Evolutionary conservation across 1,140 invertebrate species (phyloP).

Genomic region (Pectinophora gossypiella): DNA sequence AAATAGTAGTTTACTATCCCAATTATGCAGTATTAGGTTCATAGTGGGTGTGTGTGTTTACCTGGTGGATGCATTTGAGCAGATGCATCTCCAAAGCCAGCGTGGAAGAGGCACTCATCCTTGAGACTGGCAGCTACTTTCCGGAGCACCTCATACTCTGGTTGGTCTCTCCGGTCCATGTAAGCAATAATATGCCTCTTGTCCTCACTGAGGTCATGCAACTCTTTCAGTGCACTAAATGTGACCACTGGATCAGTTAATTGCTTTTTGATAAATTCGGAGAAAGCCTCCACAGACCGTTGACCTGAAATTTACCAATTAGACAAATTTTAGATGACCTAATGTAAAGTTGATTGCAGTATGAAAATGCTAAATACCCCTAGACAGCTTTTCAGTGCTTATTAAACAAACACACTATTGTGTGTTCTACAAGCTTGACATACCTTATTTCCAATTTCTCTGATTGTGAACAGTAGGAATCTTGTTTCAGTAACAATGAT

Average conservation of each 20-base stretch:
- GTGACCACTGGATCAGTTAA: constrained; percentile 92
- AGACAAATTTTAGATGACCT: no score
- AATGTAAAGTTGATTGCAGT: no score
- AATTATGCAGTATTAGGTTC: no score
- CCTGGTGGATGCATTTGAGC: constrained; percentile 88
- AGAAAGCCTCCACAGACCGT: constrained; percentile 86
- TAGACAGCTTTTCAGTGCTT: no score
- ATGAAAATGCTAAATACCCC: no score
- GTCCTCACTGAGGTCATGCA: constrained; percentile 88
- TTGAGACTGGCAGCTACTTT: constrained; percentile 92
- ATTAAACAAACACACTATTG: no score
- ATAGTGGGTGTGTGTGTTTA: no score
- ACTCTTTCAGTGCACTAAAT: constrained; percentile 84
- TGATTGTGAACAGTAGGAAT: not conserved
- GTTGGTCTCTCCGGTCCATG: constrained; percentile 88
- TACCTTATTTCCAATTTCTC: no score
- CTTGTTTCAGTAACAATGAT: not conserved
- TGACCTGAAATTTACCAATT: constrained; percentile 77
- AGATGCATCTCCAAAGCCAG: constrained; percentile 92
- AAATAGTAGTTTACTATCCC: no score
- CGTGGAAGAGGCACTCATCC: constrained; percentile 97
- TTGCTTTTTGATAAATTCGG: constrained; percentile 92
- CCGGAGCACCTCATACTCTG: constrained; percentile 87
- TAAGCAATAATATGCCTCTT: constrained; percentile 96
- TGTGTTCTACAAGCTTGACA: no score